Conservation (phyloP, 2,113 vertebrate species). For the Semicossyphus pulcher region DNA sequence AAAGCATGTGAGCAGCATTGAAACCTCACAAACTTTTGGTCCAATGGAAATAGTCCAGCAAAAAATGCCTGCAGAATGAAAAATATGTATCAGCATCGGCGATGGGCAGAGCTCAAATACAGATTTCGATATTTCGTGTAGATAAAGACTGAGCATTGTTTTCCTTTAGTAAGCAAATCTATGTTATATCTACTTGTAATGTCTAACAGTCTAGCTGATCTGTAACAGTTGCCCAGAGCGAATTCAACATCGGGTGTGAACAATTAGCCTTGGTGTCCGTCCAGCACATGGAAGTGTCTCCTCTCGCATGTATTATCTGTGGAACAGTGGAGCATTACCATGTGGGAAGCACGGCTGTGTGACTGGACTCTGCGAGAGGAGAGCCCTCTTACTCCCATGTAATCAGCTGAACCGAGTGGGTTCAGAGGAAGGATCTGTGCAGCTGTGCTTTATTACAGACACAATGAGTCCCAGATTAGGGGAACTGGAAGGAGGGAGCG, state of each 20-base stretch:
- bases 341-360: conserved; percentile 53
- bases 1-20: conserved; percentile 39
- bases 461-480: conserved; percentile 84
- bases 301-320: conserved; percentile 54
- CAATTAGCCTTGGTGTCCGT: conserved; percentile 61
- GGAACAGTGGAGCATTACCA: conserved; percentile 51
- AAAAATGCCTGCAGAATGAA: no score
- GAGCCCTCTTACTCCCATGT: conserved; percentile 63
- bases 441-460: conserved; percentile 83
- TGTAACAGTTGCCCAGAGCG: conserved; percentile 15
- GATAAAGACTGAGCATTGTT: no score
- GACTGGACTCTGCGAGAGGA: conserved; percentile 55
- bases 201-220: not conserved
- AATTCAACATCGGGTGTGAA: conserved; percentile 62
- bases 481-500: conserved; percentile 56
- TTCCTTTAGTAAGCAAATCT: not conserved
- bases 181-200: no score
- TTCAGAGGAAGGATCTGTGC: conserved; percentile 75
- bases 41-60: no score
- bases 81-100: no score
- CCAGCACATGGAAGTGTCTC: conserved; percentile 54
- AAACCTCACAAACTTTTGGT: conserved; percentile 5
- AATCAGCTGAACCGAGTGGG: conserved; percentile 77
- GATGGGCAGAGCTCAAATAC: no score
- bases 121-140: no score